Evolutionary conservation across 2,888 invertebrate species (phyloP).

Genomic region (Morinoia aosen): DNA sequence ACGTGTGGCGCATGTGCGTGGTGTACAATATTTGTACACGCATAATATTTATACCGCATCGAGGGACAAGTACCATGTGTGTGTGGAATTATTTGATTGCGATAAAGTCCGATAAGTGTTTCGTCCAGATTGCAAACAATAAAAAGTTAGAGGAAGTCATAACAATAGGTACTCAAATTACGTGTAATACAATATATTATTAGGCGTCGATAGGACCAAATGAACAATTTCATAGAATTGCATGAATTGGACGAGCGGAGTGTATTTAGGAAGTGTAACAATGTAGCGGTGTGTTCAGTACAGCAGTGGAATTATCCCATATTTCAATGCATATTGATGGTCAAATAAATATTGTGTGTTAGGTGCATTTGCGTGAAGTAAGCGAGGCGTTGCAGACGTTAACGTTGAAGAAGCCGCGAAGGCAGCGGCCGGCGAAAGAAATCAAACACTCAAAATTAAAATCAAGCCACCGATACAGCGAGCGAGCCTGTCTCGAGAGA

Average conservation of each 20-base stretch:
- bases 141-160: too few relatives aligned
- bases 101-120: not conserved
- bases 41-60: not conserved
- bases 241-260: not conserved
- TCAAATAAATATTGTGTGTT: not conserved
- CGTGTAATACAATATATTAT: not conserved
- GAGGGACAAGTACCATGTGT: not conserved
- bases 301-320: not conserved
- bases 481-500: constrained; percentile 18
- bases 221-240: not conserved
- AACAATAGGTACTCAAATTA: too few relatives aligned
- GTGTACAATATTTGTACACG: too few relatives aligned
- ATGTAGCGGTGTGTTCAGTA: not conserved
- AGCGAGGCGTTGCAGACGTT: constrained; percentile 23
- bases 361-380: not conserved
- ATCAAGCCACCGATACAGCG: not conserved
- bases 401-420: constrained; percentile 31
- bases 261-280: not conserved
- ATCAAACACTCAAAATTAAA: not conserved
- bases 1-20: not conserved
- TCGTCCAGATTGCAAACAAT: not conserved
- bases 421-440: not conserved
- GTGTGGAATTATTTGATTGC: not conserved
- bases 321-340: not conserved
- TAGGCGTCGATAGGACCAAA: not conserved